Base-by-base conservation (phyloP, 2,797 vertebrate genomes). In the Pipistrellus nathusii region DNA sequence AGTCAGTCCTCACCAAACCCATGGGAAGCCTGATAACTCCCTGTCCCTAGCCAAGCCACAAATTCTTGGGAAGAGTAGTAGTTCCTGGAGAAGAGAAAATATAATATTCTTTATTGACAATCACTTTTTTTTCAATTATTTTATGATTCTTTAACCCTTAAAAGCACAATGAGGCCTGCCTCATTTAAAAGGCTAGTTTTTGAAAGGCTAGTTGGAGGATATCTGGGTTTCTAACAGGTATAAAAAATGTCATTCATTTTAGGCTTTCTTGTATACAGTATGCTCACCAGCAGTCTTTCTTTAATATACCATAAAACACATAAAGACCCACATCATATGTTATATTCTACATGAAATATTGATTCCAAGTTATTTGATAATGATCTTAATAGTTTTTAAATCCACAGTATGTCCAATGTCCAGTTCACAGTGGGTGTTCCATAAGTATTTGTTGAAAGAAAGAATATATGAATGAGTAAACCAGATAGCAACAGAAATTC, bases 381-480 rank as follows among this genome's bases (percentile, higher is more conserved):
- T 14, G 25, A 93, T 23, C 44, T 82, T n/a, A 93, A 20, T 80
- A 15, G n/a, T 76, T n/a, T 73, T 90, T 77, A 81, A 46, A 73
- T 84, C n/a, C 71, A 77, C 53, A 76, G 21, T n/a, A 90, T 59
- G 17, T 72, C 27, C 41, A 93, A 76, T 51, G 32, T 68, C 72
- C n/a, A 69, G 3, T 57, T 94, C 68, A 85, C 57, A 5, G n/a
- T 68, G 27, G n/a, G 32, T 85, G 21, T 57, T 72, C 48, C 10
- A 55, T 30, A 84, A 80, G 9, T 82, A 90, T 71, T 27, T 89
- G 21, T 88, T 62, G 53, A 91, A 76, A 64, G 11, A 64, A 77
- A 35, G 51, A 69, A 83, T 78, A 93, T 72, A 80, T 62, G 18
- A 90, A 38, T 69, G 30, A 48, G 62, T 51, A 85, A 94, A 90